Base-by-base conservation (phyloP, 1,140 invertebrate genomes). In the Mya arenaria region DNA sequence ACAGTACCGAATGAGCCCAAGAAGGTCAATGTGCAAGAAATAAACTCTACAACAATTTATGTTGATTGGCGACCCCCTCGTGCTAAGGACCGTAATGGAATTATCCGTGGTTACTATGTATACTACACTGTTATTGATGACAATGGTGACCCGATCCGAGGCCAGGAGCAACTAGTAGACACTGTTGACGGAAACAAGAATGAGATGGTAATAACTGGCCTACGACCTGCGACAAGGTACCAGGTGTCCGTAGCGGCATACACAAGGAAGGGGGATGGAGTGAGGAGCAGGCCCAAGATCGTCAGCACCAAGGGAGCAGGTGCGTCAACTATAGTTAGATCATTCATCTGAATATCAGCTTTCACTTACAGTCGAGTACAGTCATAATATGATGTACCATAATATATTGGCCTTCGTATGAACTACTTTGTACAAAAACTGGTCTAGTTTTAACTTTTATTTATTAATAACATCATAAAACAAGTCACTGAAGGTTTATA, bases 91-190 rank as follows among this genome's bases (percentile, higher is more conserved):
- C 96, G 96, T 79, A 98, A 99, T 92, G 98, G 98, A n/a, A 96
- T 99, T 66, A 99, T 99, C 85, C 95, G 97, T 39, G 98, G 98
- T 3, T 99, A 99, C 93, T 98, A 99, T 89, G 97, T 99, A 66
- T 97, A 98, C 91, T 98, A 98, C 95, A 86, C 86, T 28, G 85
- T 87, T 36, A 80, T 89, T 4, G 84, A 91, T 81, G 85, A 86
- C 5, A 88, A 87, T 69, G 88, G 85, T 63, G 84, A 87, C 19
- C 85, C 85, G 25, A 85, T 85, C 13, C 60, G 75, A 23, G 86
- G 86, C 5, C 83, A 81, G 15, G 86, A 89, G 41, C 82, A 83
- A 25, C 63, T 83, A 15, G 65, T 84, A n/a, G 88, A 91, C 58
- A 89, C 87, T 0, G 83, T 86, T 48, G 86, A 88, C 72, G 96